Base-by-base conservation (phyloP, 2,888 invertebrate species). In the Drosophila nr. medialis region DNA sequence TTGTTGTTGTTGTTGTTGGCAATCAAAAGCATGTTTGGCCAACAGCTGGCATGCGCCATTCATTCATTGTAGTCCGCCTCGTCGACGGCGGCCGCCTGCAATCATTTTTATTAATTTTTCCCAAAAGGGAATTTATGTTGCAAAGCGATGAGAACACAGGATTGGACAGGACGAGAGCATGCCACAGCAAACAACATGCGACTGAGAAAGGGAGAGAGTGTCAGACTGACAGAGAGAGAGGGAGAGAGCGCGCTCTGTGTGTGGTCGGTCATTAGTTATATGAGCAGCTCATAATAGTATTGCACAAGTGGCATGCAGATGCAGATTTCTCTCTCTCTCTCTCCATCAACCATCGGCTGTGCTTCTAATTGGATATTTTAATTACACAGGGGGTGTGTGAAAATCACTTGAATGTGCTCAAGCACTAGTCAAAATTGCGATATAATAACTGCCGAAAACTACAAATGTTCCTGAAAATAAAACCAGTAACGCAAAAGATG, bases 1-100 rank as follows among this genome's bases (percentile, higher is more conserved):
- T 11, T 64, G 58, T 32, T 72, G 62, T 54, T 68, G 68, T 65
- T 76, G 79, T 68, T 81, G 84, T 60, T 84, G 83, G 85, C 85
- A 85, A 85, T 85, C 85, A 85, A 85, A 85, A 85, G 77, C 84
- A 81, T 85, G 85, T 85, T 85, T 85, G 84, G 83, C 85, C 85
- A 86, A 86, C 85, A 85, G 81, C 85, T 86, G 87, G 87, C 87
- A 86, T 85, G 76, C 86, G 87, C 87, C 87, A 86, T 86, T 86
- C 87, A 86, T 86, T 87, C 84, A 82, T 82, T 86, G 82, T 84
- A 64, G 73, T 54, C 60, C 54, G 40, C 34, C 54, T 61, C 77
- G 69, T 62, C 75, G 55, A 50, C 74, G 48, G 21, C 83, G 68
- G 63, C 72, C 75, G 84, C 72, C 67, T 77, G 86, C 86, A 86